Base-by-base conservation (phyloP, 2,113 vertebrate species). In the Tonatia bakeri region DNA sequence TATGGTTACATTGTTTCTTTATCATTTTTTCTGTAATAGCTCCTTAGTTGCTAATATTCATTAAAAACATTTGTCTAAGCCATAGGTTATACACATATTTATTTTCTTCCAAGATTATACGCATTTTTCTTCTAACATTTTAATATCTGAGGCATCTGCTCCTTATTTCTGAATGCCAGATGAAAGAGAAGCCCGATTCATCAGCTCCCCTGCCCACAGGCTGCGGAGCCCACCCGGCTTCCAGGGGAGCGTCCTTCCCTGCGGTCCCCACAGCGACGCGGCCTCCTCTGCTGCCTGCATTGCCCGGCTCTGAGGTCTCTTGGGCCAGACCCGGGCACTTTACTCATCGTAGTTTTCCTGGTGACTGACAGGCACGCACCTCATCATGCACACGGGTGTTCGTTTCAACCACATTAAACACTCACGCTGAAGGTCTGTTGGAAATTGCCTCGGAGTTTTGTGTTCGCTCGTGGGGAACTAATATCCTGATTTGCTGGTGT, bases 111-210 rank as follows among this genome's bases (percentile, higher is more conserved):
- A 24, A 65, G 22, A 12, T 2, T 45, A 54, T 36, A 5, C 64
- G 47, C 36, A 28, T 50, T 73, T 20, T 1, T 64, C 6, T 28
- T 19, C 16, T 22, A 38, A 33, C 17, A 36, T 33, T 17, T 72
- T 75, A 15, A 12, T 19, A 28, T 1, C 33, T n/a, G 75, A 19
- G 5, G 1, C 12, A 2, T 6, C 43, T 20, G 47, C 10, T 69
- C 1, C 15, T 20, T 59, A 12, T 36, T 47, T 33, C 87, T 5
- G 6, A 45, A 1, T 10, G 0, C 0, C 16, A 26, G 17, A 4
- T 4, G 67, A 20, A 10, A 7, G 0, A 3, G 45, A 0, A 47
- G 43, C 31, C 80, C 0, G 0, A 0, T 10, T 4, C 1, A 0
- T 15, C 11, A 5, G 17, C 20, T 14, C 36, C 7, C 2, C 2